Conservation (phyloP, 2,888 invertebrate species). For the Eumacrocentrus americanus region DNA sequence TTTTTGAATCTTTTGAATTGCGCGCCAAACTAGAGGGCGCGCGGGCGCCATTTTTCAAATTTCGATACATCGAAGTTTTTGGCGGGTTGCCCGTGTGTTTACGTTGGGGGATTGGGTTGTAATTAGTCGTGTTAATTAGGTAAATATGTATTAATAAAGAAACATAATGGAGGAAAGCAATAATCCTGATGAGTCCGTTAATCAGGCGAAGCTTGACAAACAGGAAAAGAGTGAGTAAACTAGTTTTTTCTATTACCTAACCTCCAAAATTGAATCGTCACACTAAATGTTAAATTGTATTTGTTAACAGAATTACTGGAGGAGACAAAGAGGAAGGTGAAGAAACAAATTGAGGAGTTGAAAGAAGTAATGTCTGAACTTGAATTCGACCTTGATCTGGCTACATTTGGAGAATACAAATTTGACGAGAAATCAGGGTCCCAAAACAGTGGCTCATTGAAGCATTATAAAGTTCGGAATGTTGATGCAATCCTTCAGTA, state of each 20-base stretch:
- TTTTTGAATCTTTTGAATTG: background rate
- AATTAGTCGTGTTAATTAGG: background rate
- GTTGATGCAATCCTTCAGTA: constrained; percentile 14
- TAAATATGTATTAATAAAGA: background rate
- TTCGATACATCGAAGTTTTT: background rate
- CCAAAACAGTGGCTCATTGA: background rate
- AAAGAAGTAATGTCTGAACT: constrained; percentile 28
- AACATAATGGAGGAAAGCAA: background rate
- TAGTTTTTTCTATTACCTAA: background rate
- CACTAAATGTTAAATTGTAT: background rate
- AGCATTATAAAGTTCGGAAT: background rate
- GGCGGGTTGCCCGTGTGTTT: background rate
- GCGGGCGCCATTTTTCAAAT: background rate
- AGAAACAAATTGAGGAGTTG: constrained; percentile 35
- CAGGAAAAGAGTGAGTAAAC: background rate
- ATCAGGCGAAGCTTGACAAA: background rate
- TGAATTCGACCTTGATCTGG: constrained; percentile 18
- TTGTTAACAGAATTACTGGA: constrained; percentile 14
- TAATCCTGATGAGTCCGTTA: background rate
- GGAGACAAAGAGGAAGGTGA: constrained; percentile 31
- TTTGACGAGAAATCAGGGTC: background rate
- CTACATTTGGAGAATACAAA: constrained; percentile 31
- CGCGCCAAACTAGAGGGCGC: background rate
- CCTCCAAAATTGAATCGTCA: background rate
- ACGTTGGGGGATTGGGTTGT: background rate